Evolutionary conservation across 1,140 invertebrate genomes (phyloP).

Genomic region (Panagrolaimus sp.): DNA sequence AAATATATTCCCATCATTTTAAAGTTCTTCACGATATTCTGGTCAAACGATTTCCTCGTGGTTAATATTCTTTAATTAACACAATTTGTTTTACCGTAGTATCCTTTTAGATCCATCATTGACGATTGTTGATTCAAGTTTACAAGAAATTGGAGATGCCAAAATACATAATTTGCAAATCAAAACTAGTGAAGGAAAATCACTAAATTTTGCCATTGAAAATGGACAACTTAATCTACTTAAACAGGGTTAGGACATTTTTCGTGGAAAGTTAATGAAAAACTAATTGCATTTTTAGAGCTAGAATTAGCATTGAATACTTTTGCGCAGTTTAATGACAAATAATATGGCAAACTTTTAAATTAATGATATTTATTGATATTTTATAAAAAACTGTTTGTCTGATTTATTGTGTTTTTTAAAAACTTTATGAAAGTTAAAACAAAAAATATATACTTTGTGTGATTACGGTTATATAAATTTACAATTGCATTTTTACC

Average conservation of each 20-base stretch:
- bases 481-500: no score
- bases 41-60: background rate
- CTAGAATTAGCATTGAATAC: slow-evolving; percentile 4
- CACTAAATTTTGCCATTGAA: slow-evolving; percentile 23
- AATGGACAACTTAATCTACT: slow-evolving; percentile 14
- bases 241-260: slow-evolving; percentile 17
- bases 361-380: no score
- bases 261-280: background rate
- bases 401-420: no score
- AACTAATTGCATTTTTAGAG: slow-evolving; percentile 9
- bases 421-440: no score
- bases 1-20: background rate
- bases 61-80: background rate
- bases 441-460: no score
- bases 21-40: slow-evolving; percentile 13
- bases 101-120: slow-evolving; percentile 26
- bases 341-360: background rate
- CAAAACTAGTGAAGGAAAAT: slow-evolving; percentile 18
- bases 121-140: background rate
- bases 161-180: slow-evolving; percentile 12
- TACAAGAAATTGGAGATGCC: slow-evolving; percentile 10
- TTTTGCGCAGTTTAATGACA: slow-evolving; percentile 4
- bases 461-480: no score
- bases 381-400: no score
- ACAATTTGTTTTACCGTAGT: background rate